A percentile compares a stretch with the other conserved stretches of the same genome.
Evolutionary conservation across 2,888 invertebrate genomes (phyloP).

Genomic region (Tortricodes alternella): DNA sequence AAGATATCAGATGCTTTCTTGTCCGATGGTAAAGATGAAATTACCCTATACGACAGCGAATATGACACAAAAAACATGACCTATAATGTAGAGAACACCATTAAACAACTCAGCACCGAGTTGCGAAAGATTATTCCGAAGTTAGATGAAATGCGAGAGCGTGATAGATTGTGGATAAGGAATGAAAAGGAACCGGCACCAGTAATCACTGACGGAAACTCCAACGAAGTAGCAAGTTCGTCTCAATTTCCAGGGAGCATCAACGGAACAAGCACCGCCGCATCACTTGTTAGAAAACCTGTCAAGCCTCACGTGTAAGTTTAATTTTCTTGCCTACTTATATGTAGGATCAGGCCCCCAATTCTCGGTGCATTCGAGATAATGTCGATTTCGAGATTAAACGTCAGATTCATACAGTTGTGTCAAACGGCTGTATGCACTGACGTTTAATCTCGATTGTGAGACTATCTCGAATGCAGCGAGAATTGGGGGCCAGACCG

Average conservation of each 20-base stretch:
- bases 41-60: conserved; percentile 64
- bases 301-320: conserved; percentile 49
- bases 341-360: no score
- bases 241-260: conserved; percentile 29
- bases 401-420: no score
- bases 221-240: conserved; percentile 60
- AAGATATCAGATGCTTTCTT: conserved; percentile 83
- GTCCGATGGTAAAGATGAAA: conserved; percentile 83
- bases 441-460: no score
- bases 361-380: no score
- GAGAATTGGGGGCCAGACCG: no score
- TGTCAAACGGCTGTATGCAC: no score
- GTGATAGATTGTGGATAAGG: conserved; percentile 65
- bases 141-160: conserved; percentile 75
- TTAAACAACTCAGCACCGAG: conserved; percentile 74
- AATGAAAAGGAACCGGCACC: conserved; percentile 48
- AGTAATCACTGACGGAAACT: conserved; percentile 63
- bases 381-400: no score
- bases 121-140: conserved; percentile 76
- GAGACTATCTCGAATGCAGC: no score
- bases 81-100: conserved; percentile 72
- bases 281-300: conserved; percentile 37
- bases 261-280: conserved; percentile 26
- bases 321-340: background rate
- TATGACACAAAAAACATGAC: conserved; percentile 69